Base-by-base conservation (phyloP, 2,888 invertebrate species). In the Dysmachus trigonus region DNA sequence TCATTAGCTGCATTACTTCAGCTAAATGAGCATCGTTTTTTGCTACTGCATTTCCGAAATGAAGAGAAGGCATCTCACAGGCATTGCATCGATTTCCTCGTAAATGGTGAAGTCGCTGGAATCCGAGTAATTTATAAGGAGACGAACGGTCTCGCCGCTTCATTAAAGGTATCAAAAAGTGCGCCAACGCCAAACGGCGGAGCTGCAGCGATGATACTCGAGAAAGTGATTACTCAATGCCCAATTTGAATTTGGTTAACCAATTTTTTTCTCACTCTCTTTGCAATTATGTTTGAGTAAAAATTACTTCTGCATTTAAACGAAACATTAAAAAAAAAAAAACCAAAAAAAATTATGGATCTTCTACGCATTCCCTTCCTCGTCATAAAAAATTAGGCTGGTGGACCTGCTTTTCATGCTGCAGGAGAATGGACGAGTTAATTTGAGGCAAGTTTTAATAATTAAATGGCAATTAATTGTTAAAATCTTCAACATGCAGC, bases 1-100 rank as follows among this genome's bases (percentile, higher is more conserved):
- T 83, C 83, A 83, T 83, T 83, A 83, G 53, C 72, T 51, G 53
- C 83, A 83, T 83, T 83, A 22, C 62, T 35, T 30, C 81, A 22
- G 41, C 7, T 41, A 77, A 77, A 77, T 27, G 77, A 47, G 30
- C 35, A 35, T 33, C 74, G n/a, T 35, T 35, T 74, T 35, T 74
- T 74, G 27, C 74, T 35, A 3, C 31, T 30, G 35, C 35, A 30
- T 6, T 62, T 62, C 62, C 62, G 62, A 62, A 62, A 62, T 62
- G 62, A 27, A 22, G 22, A 62, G 62, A 62, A 62, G 62, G 22
- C 62, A 62, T 62, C 22, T 62, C 62, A n/a, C n/a, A 62, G 22
- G 62, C 62, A 27, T 62, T 62, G 62, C 62, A 62, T 22, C 22
- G 5, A 22, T 62, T 18, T 10, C 18, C 27, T 62, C 62, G 18